Evolutionary conservation across 2,797 vertebrate species (phyloP), one percentile per base, ranked within the genome.

Genomic region (Otus scops): DNA sequence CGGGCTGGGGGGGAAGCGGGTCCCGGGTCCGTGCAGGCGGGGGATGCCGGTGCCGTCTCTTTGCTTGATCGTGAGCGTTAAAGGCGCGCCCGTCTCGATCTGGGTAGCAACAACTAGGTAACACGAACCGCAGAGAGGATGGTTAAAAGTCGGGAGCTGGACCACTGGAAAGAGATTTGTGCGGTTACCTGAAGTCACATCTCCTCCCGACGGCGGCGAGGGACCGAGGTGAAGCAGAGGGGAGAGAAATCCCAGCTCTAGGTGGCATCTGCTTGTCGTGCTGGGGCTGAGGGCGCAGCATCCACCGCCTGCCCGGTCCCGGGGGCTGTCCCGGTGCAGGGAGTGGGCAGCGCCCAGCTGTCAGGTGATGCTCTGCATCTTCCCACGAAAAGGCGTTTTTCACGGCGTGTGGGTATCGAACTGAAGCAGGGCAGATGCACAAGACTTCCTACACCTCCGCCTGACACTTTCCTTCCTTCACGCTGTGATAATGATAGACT

Each of bases 211-310:
- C 7, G 13, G 27, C 26, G 7, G 51, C 6, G 50, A 24, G 8
- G 32, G 50, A n/a, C 5, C 1, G 22, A 69, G 0, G 41, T 0
- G 57, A 45, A 48, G 75, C 23, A 3, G 2, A 1, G 9, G 9
- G 47, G 32, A 32, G 27, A 30, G 38, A 47, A 51, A 28, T 51
- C 32, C 30, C 54, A 7, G 54, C 79, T 69, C 32, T 2, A 3
- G 48, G 41, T 11, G 57, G 45, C 56, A 18, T 19, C 51, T 51
- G 67, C 47, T 13, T 7, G 38, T 10, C 15, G 3, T 2, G 51
- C 76, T 2, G 73, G 27, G 5, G 34, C 34, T 7, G 54, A n/a
- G 67, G 43, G 51, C 63, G 32, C 81, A 0, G 70, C 0, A 4
- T 3, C 5, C 57, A 11, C 77, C 9, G 4, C 38, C 17, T 14